Conservation (phyloP, 2,888 invertebrate genomes). For the Netelia inedita region DNA sequence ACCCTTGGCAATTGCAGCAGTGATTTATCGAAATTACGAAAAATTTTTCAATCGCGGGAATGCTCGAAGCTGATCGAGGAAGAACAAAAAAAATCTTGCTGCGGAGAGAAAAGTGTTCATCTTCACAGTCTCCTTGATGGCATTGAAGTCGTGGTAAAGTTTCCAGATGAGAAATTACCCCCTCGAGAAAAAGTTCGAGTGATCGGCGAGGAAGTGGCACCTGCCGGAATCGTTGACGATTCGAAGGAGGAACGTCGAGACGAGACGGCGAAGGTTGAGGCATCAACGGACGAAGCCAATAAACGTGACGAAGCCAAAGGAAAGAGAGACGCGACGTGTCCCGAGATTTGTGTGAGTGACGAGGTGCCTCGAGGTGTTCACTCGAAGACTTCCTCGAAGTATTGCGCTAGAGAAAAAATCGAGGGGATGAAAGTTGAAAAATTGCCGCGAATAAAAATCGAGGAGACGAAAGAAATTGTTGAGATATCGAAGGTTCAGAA, state of each 20-base stretch:
- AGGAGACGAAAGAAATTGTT: background rate
- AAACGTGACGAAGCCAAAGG: conserved; percentile 54
- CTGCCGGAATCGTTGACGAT: conserved; percentile 18
- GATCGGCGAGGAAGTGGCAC: background rate
- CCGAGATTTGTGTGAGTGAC: conserved; percentile 29
- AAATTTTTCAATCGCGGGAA: conserved; percentile 73
- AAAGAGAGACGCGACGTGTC: conserved; percentile 35
- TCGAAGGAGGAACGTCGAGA: conserved; percentile 12
- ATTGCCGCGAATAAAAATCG: background rate
- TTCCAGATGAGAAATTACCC: conserved; percentile 50
- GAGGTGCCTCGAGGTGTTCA: background rate
- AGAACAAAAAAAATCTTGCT: conserved; percentile 65
- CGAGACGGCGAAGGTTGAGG: conserved; percentile 21
- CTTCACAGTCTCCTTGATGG: conserved; percentile 76
- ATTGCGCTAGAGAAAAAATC: conserved; percentile 14
- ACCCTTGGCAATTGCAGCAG: conserved; percentile 68
- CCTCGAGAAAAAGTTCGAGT: conserved; percentile 5
- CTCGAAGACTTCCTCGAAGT: conserved; percentile 23
- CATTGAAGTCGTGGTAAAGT: conserved; percentile 64
- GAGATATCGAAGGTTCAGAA: conserved; percentile 5
- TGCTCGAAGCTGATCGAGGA: conserved; percentile 69
- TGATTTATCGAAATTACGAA: conserved; percentile 69
- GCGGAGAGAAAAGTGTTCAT: conserved; percentile 73
- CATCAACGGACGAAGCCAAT: conserved; percentile 41
- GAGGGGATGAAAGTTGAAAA: background rate